These are phyloP conservation scores for Drosophila novamexicana DNA, from an alignment of 1,140 invertebrate species.

Conservation along the genomic window DNA sequence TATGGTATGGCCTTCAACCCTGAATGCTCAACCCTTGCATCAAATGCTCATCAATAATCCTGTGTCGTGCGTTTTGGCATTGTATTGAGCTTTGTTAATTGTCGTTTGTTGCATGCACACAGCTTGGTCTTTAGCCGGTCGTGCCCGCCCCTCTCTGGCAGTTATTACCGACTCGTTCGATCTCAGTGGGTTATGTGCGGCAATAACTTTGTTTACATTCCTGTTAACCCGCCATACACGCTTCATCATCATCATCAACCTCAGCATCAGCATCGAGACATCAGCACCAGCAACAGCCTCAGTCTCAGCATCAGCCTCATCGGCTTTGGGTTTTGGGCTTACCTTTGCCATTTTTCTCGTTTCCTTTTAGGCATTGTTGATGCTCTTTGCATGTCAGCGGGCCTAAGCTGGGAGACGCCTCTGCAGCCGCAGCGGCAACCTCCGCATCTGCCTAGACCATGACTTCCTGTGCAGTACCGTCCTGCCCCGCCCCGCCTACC, in stretches of 20 bases:
- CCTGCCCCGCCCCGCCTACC: conserved; percentile 29
- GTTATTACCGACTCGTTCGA: conserved; percentile 73
- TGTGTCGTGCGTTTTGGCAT: conserved; percentile 44
- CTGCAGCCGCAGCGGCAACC: conserved; percentile 46
- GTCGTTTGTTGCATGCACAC: conserved; percentile 63
- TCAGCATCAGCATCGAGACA: neutral
- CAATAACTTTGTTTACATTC: conserved; percentile 67
- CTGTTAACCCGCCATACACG: conserved; percentile 59
- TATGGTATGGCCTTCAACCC: conserved; percentile 8
- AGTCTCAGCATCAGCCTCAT: neutral
- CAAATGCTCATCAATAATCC: conserved; percentile 60
- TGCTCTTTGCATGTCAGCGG: conserved; percentile 74
- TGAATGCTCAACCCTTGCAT: conserved; percentile 9
- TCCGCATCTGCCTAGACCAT: conserved; percentile 50
- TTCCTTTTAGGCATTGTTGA: conserved; percentile 61
- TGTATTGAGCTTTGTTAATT: conserved; percentile 60
- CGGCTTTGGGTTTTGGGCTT: conserved; percentile 38
- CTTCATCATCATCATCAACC: conserved; percentile 10
- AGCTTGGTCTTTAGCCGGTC: conserved; percentile 20
- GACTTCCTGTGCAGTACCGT: conserved; percentile 48
- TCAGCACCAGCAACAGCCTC: conserved; percentile 5
- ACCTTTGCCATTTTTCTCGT: conserved; percentile 47
- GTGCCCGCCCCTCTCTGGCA: conserved; percentile 20
- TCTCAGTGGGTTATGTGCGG: conserved; percentile 62
- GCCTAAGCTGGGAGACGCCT: conserved; percentile 63